A percentile compares a stretch with the other conserved stretches of the same genome.
phyloP scores from a whole-genome alignment of 2,113 vertebrate genomes.

The Anas platyrhynchos region DNA sequence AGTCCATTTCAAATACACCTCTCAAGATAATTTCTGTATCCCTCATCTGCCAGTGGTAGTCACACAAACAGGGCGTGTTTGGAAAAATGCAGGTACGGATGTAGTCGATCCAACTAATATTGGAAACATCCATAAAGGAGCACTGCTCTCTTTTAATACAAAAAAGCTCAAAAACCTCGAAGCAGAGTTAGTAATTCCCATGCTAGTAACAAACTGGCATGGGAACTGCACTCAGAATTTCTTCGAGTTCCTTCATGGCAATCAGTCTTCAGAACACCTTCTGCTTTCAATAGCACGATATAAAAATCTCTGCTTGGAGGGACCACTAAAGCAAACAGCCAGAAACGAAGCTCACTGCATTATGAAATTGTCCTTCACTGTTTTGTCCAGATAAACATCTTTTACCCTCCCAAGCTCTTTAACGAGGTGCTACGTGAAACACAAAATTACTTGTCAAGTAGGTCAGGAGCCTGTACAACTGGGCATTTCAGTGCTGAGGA shows the following conservation, averaged over 20 bases:
- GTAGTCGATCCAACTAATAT: not conserved
- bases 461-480: conserved; percentile 37
- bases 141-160: not conserved
- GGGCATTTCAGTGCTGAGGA: not conserved
- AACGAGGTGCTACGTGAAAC: conserved; percentile 9
- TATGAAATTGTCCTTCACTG: not conserved
- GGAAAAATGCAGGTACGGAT: not conserved
- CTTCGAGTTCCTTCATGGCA: not conserved
- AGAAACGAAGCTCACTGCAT: not conserved
- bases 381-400: not conserved
- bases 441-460: conserved; percentile 19
- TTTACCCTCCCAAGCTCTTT: not conserved
- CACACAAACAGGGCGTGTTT: accelerated
- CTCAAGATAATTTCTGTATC: not conserved
- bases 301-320: not conserved
- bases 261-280: not conserved
- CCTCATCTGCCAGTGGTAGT: not conserved
- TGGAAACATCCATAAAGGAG: not conserved
- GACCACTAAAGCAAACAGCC: not conserved
- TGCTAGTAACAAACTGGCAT: not conserved
- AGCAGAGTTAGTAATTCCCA: not conserved
- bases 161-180: not conserved
- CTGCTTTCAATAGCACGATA: conserved; percentile 29
- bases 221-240: not conserved
- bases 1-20: not conserved